A percentile compares a stretch with the other conserved stretches of the same genome.
Evolutionary conservation across 1,140 invertebrate genomes (phyloP).

Genomic region (Leptopilina boulardi): DNA sequence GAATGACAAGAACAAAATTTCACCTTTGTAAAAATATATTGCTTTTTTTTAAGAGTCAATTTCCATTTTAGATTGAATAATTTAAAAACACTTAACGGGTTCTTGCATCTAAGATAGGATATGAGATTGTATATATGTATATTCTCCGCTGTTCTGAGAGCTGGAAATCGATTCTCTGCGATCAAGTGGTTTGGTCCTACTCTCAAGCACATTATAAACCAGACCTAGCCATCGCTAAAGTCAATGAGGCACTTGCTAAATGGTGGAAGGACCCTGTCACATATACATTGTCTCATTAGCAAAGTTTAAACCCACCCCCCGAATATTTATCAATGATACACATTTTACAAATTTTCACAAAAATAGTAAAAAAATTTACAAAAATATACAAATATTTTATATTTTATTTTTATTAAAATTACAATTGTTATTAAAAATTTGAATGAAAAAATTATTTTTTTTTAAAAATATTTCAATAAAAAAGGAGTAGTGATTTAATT

Average conservation of each 20-base stretch:
- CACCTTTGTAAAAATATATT: no score
- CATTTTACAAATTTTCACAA: neutral
- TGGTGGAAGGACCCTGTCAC: neutral
- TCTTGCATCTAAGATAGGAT: neutral
- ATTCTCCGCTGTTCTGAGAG: neutral
- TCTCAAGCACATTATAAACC: conserved; percentile 17
- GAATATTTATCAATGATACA: neutral
- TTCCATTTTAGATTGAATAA: neutral
- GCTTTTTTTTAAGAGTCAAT: neutral
- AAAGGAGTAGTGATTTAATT: no score
- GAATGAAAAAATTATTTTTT: no score
- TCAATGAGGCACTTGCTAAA: neutral
- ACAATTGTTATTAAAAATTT: no score
- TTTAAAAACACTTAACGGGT: neutral
- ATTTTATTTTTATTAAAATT: no score
- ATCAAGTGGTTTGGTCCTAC: conserved; percentile 2
- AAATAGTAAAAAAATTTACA: neutral
- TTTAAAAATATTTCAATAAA: no score
- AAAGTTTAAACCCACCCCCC: neutral
- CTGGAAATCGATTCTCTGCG: neutral
- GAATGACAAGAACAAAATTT: no score
- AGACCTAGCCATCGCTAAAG: neutral
- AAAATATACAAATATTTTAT: no score
- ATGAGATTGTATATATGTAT: neutral
- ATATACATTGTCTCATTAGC: neutral